phyloP scores from a whole-genome alignment of 2,888 invertebrate genomes.

The Thyatira batis region DNA sequence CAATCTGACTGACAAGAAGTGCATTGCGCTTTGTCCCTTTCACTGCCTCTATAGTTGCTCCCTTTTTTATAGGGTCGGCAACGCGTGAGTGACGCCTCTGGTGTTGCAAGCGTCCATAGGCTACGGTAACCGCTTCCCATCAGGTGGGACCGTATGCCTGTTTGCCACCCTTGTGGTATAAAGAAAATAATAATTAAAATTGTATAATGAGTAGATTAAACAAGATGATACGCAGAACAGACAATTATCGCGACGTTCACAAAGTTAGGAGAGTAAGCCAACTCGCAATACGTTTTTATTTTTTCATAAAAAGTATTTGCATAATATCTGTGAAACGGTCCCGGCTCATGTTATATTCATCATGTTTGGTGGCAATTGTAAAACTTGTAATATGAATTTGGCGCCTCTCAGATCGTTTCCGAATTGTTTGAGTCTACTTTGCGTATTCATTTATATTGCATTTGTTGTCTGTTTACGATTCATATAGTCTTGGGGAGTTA shows the following conservation, averaged over 20 bases:
- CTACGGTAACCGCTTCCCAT: too few relatives aligned
- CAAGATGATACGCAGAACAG: not conserved
- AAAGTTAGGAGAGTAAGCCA: not conserved
- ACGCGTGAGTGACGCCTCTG: too few relatives aligned
- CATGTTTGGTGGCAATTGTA: slow-evolving; percentile 7
- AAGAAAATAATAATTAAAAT: too few relatives aligned
- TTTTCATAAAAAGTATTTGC: slow-evolving; percentile 23
- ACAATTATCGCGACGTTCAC: not conserved
- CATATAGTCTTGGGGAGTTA: not conserved
- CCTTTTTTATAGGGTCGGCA: too few relatives aligned
- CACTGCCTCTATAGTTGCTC: too few relatives aligned
- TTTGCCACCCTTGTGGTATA: too few relatives aligned
- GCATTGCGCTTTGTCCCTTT: too few relatives aligned
- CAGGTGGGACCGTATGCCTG: too few relatives aligned
- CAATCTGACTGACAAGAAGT: too few relatives aligned
- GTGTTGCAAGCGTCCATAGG: too few relatives aligned
- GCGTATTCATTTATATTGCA: slow-evolving; percentile 28
- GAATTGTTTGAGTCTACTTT: slow-evolving; percentile 29
- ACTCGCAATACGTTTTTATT: slow-evolving; percentile 18
- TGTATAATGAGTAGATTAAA: not conserved
- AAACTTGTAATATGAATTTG: slow-evolving; percentile 19
- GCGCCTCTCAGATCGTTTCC: slow-evolving; percentile 25
- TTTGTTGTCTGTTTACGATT: not conserved
- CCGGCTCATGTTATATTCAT: slow-evolving; percentile 27
- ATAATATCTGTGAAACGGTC: slow-evolving; percentile 24